Conservation (phyloP, 2,888 invertebrate genomes). For the Stenoptilia bipunctidactyla region DNA sequence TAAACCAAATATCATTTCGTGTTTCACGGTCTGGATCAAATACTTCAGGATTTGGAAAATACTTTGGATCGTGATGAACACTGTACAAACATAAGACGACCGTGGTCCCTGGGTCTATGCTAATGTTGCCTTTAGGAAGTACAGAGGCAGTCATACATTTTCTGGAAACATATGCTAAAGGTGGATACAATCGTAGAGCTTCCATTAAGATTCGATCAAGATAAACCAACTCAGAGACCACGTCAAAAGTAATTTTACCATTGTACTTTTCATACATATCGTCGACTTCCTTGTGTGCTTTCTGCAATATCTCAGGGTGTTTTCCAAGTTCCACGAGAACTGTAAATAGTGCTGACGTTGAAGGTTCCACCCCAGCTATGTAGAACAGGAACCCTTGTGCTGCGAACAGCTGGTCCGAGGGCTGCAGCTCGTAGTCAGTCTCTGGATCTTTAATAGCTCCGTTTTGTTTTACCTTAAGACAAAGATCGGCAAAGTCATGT, state of each 20-base stretch:
- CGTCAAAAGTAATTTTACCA: constrained; percentile 20
- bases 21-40: not conserved
- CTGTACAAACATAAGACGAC: not conserved
- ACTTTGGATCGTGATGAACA: not conserved
- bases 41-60: not conserved
- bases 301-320: constrained; percentile 26
- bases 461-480: constrained; percentile 19
- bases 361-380: constrained; percentile 42
- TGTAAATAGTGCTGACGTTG: constrained; percentile 27
- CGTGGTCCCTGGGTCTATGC: not conserved
- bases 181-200: not conserved
- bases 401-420: constrained; percentile 23
- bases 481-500: constrained; percentile 22
- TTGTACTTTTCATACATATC: constrained; percentile 16
- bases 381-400: constrained; percentile 32
- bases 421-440: constrained; percentile 19
- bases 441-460: constrained; percentile 18
- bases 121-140: not conserved
- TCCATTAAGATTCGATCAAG: constrained; percentile 26
- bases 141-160: not conserved
- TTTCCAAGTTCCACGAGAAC: constrained; percentile 32
- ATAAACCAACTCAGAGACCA: constrained; percentile 30
- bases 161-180: not conserved
- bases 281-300: constrained; percentile 28
- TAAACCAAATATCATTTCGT: not conserved